A percentile compares a stretch with the other conserved stretches of the same genome.
These are phyloP conservation scores for Agriotes lineatus DNA, from an alignment of 2,888 invertebrate genomes.

Conservation along the genomic window DNA sequence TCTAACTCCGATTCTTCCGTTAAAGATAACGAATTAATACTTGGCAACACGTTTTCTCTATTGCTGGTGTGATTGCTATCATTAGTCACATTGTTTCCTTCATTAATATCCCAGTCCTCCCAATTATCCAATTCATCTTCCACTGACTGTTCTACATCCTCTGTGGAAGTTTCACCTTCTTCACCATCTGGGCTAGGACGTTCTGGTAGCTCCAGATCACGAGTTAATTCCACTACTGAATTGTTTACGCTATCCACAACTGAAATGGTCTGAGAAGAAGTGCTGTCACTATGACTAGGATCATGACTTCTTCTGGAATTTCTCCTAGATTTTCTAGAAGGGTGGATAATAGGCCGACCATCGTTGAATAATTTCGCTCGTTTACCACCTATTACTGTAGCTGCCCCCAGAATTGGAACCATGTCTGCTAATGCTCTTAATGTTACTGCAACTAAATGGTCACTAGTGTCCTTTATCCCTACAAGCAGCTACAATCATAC, in stretches of 20 bases:
- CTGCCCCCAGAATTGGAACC: constrained; percentile 86
- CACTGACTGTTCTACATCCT: constrained; percentile 62
- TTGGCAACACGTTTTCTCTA: neutral
- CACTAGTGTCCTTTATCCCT: constrained; percentile 89
- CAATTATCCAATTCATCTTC: constrained; percentile 79
- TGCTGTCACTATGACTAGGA: neutral
- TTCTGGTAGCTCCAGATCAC: constrained; percentile 72
- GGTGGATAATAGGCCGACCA: constrained; percentile 76
- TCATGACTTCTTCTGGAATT: constrained; percentile 40
- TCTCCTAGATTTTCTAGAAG: constrained; percentile 41
- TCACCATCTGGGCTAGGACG: constrained; percentile 87
- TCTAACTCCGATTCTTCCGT: constrained; percentile 57
- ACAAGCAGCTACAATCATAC: constrained; percentile 76
- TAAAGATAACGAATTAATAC: neutral
- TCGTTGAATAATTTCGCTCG: constrained; percentile 87
- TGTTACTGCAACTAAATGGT: constrained; percentile 84
- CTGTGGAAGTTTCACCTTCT: constrained; percentile 73
- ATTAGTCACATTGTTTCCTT: constrained; percentile 36
- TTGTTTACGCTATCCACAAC: constrained; percentile 9
- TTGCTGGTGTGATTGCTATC: neutral
- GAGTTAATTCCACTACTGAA: constrained; percentile 60
- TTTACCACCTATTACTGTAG: constrained; percentile 87
- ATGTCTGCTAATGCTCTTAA: constrained; percentile 85
- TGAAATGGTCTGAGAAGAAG: neutral
- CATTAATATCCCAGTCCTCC: constrained; percentile 83